Evolutionary conservation across 2,113 vertebrate species (phyloP).

Genomic region (Zosterops lateralis): DNA sequence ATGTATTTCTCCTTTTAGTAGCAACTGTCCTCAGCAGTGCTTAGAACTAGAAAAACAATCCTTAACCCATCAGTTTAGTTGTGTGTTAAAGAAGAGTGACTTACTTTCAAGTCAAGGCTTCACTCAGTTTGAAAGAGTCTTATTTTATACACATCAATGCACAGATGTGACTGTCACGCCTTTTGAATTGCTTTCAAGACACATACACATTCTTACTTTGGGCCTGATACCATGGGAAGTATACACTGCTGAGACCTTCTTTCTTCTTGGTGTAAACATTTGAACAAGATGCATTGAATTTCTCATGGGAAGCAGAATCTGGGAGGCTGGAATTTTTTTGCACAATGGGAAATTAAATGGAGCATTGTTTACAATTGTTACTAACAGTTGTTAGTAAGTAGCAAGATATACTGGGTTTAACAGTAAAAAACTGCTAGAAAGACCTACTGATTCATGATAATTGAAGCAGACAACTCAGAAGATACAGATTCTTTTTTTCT

Average conservation of each 20-base stretch:
- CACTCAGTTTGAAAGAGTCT: background rate
- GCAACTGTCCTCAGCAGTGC: background rate
- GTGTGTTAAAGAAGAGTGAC: background rate
- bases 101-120: background rate
- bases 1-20: background rate
- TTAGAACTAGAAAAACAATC: background rate
- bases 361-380: accelerated
- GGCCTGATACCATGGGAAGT: background rate
- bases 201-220: background rate
- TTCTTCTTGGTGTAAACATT: background rate
- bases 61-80: background rate
- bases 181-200: background rate
- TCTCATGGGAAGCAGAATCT: background rate
- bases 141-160: background rate
- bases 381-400: background rate
- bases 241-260: background rate
- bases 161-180: background rate
- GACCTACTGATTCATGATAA: background rate
- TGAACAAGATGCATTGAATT: background rate
- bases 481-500: accelerated
- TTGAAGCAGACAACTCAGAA: background rate
- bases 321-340: background rate
- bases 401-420: background rate
- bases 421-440: background rate
- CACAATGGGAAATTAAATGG: background rate